Evolutionary conservation across 1,140 invertebrate species (phyloP).

Genomic region (Psilanteris sp.): DNA sequence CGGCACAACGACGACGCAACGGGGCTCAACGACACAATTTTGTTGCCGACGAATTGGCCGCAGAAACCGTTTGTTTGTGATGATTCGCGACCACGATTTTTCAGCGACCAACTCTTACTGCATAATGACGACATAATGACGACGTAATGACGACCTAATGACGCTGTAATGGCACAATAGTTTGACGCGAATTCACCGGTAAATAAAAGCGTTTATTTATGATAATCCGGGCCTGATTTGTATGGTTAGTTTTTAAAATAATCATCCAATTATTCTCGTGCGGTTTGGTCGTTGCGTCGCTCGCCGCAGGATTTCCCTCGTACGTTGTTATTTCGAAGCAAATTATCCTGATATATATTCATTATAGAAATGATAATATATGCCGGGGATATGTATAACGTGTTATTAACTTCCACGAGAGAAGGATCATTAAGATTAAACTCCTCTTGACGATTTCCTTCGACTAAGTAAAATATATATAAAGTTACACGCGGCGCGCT

Average conservation of each 20-base stretch:
- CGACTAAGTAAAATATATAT: slow-evolving; percentile 8
- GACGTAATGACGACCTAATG: too few species aligned
- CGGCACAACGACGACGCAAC: too few species aligned
- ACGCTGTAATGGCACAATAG: too few species aligned
- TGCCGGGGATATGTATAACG: slow-evolving; percentile 1
- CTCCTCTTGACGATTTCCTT: slow-evolving; percentile 17
- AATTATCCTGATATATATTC: slow-evolving; percentile 35
- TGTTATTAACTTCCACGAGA: not conserved
- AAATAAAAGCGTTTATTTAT: too few species aligned
- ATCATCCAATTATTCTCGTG: slow-evolving; percentile 21
- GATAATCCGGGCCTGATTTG: slow-evolving; percentile 12
- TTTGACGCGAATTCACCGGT: too few species aligned
- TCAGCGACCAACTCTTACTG: too few species aligned
- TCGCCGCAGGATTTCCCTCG: slow-evolving; percentile 9
- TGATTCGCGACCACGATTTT: too few species aligned
- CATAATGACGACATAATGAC: too few species aligned
- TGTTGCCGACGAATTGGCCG: too few species aligned
- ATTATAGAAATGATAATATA: slow-evolving; percentile 31
- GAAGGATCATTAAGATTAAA: slow-evolving; percentile 34
- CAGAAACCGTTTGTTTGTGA: too few species aligned
- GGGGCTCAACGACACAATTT: too few species aligned
- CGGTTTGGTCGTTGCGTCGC: too few species aligned
- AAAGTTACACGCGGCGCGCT: slow-evolving; percentile 1
- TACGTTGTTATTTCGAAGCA: slow-evolving; percentile 16
- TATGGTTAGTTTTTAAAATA: slow-evolving; percentile 8